Percentiles rank a stretch among this genome's conserved stretches.
Evolutionary conservation across 1,140 invertebrate genomes (phyloP).

Genomic region (Diorhabda elongata): DNA sequence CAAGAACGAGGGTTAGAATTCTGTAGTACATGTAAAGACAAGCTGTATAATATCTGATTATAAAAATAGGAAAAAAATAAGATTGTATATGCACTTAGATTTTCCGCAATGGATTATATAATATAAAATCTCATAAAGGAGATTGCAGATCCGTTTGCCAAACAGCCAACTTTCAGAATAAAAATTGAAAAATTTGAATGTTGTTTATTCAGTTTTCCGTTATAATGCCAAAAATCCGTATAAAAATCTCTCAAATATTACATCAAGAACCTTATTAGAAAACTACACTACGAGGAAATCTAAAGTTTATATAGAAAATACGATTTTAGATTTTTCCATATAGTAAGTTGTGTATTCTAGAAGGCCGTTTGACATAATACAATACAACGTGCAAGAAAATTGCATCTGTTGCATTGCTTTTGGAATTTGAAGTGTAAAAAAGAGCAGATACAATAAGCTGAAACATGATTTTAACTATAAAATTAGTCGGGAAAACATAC

Average conservation of each 20-base stretch:
- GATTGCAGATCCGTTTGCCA: slow-evolving; percentile 1
- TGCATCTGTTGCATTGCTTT: too few relatives aligned
- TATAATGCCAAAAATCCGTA: neutral
- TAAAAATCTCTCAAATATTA: slow-evolving; percentile 1
- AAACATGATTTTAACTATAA: too few relatives aligned
- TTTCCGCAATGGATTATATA: neutral
- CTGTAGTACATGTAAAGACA: neutral
- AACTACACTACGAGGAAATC: too few relatives aligned
- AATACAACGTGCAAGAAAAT: too few relatives aligned
- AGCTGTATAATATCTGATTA: neutral
- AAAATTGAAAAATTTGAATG: neutral
- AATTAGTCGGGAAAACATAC: too few relatives aligned
- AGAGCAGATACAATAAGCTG: too few relatives aligned
- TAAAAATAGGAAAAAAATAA: neutral
- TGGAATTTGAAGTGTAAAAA: too few relatives aligned
- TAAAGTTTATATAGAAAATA: too few relatives aligned
- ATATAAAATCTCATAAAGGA: neutral
- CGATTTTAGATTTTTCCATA: too few relatives aligned
- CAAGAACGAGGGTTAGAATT: neutral
- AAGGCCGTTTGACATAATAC: too few relatives aligned
- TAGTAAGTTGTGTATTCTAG: too few relatives aligned
- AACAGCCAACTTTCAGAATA: neutral
- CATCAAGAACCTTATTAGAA: neutral
- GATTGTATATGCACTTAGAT: neutral
- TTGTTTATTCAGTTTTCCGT: neutral